A percentile compares a stretch with the other conserved stretches of the same genome.
Conservation (phyloP, 23 tunicate species). For the Ascidia mentula region DNA sequence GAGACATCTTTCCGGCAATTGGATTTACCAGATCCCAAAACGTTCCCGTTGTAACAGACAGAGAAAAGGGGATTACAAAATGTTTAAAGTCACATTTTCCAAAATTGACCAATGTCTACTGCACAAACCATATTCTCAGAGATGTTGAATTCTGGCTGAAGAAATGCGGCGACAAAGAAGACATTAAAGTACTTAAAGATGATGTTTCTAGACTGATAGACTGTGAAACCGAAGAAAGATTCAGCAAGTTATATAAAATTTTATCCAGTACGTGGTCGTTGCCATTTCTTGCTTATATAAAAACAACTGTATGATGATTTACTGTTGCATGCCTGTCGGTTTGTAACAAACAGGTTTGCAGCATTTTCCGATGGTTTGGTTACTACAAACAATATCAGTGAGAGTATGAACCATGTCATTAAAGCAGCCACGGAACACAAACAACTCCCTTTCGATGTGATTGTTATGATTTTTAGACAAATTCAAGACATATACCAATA, state of each 20-base stretch:
- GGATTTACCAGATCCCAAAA: neutral
- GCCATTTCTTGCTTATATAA: neutral
- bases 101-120: neutral
- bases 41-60: neutral
- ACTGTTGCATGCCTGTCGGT: neutral
- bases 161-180: neutral
- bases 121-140: neutral
- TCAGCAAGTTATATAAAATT: neutral
- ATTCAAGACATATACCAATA: slow-evolving; percentile 17
- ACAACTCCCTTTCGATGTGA: neutral
- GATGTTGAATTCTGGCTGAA: neutral
- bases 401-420: slow-evolving; percentile 23
- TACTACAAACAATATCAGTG: slow-evolving; percentile 9
- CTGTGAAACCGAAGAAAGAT: neutral
- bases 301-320: neutral
- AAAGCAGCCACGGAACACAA: slow-evolving; percentile 14
- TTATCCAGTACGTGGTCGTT: neutral
- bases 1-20: neutral
- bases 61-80: slow-evolving; percentile 1
- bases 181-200: neutral
- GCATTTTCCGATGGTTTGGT: neutral
- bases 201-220: neutral
- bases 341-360: neutral
- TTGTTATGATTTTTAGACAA: neutral
- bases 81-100: neutral